Evolutionary conservation across 2,113 vertebrate genomes (phyloP).

Genomic region (Melanerpes formicivorus): DNA sequence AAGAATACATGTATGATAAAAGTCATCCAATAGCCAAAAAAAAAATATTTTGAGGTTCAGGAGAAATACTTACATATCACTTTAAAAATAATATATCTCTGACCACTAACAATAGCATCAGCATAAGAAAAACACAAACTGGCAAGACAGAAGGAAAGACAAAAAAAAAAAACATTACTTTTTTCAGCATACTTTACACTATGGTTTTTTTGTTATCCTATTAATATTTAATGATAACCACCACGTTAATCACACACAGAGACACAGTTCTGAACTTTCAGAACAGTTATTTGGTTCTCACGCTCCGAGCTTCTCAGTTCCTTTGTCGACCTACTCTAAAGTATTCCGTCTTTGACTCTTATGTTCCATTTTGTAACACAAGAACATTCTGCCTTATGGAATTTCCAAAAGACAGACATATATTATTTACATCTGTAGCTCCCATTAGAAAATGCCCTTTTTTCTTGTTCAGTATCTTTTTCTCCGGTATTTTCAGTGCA

Average conservation of each 20-base stretch:
- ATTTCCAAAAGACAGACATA: constrained; percentile 32
- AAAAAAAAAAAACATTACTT: rapidly evolving
- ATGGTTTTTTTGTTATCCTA: neutral
- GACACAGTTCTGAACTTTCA: neutral
- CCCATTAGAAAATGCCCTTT: neutral
- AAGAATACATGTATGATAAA: neutral
- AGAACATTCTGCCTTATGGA: constrained; percentile 12
- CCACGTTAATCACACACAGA: neutral
- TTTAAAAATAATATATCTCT: neutral
- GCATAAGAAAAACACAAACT: neutral
- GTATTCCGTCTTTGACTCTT: neutral
- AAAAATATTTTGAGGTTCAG: neutral
- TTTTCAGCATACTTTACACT: neutral
- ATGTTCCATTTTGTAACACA: constrained; percentile 27
- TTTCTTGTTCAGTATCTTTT: neutral
- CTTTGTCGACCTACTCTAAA: neutral
- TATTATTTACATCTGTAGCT: constrained; percentile 54
- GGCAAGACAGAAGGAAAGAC: neutral
- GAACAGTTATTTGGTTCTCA: neutral
- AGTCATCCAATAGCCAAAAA: neutral
- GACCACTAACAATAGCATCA: neutral
- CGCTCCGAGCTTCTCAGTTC: neutral
- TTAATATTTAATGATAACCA: neutral
- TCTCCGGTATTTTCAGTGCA: neutral
- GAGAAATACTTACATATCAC: neutral